These are phyloP conservation scores for Falco columbarius DNA, from an alignment of 2,797 vertebrate species.

Conservation along the genomic window DNA sequence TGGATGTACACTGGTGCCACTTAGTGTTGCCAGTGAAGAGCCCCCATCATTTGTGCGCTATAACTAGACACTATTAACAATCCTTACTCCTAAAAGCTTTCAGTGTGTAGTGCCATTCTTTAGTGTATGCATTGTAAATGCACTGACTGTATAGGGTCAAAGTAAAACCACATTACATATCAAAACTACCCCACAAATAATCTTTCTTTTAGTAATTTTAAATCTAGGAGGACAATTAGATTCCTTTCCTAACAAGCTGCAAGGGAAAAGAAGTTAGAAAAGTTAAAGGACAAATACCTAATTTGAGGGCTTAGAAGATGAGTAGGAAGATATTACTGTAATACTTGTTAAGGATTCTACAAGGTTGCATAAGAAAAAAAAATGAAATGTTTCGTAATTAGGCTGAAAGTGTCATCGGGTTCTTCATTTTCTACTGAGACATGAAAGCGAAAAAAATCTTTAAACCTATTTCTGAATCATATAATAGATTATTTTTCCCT, in stretches of 20 bases:
- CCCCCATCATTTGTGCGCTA: fast-evolving
- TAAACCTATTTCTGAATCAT: neutral
- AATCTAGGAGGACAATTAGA: neutral
- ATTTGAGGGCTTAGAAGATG: neutral
- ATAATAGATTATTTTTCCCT: neutral
- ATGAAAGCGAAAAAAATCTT: neutral
- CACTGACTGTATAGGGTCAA: neutral
- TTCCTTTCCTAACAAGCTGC: neutral
- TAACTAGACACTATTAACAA: neutral
- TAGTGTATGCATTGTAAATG: neutral
- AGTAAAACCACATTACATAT: neutral
- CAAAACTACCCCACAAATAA: neutral
- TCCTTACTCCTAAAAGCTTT: neutral
- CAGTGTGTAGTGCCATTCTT: neutral
- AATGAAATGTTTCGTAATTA: neutral
- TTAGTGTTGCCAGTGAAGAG: neutral
- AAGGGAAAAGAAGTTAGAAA: neutral
- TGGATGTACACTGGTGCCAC: neutral
- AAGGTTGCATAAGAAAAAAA: neutral
- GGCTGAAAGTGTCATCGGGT: neutral
- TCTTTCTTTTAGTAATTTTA: neutral
- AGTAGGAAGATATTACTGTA: neutral
- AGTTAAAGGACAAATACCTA: conserved; percentile 10
- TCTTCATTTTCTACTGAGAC: neutral
- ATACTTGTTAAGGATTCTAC: neutral